Conservation (phyloP, 2,113 vertebrate genomes). For the Prionailurus viverrinus region DNA sequence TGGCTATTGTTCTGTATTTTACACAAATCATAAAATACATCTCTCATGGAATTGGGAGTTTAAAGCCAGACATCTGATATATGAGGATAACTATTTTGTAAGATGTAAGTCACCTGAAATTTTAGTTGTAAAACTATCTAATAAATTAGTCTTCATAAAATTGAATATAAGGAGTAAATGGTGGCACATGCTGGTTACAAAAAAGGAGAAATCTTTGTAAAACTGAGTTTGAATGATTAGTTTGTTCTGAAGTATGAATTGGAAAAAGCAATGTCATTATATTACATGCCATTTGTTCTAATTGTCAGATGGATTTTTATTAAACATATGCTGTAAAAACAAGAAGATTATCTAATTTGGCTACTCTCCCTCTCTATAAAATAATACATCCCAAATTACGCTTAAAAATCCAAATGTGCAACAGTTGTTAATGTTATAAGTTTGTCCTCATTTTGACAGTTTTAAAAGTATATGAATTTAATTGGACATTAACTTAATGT, state of each 20-base stretch:
- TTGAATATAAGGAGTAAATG: not conserved
- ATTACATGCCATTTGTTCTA: not conserved
- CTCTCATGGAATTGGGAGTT: not conserved
- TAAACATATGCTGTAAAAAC: not conserved
- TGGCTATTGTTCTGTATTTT: not conserved
- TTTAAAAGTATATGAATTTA: not conserved
- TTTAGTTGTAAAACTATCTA: not conserved
- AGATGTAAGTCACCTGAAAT: not conserved
- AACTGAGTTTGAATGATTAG: not conserved
- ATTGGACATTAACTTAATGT: not conserved
- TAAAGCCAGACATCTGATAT: not conserved
- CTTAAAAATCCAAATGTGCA: not conserved
- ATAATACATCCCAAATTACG: not conserved
- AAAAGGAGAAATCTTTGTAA: constrained; percentile 15
- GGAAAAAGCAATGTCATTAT: not conserved
- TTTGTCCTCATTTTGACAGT: not conserved
- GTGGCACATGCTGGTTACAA: not conserved
- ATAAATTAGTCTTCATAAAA: not conserved
- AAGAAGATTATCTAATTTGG: constrained; percentile 1
- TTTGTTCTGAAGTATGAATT: not conserved
- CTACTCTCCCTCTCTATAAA: not conserved
- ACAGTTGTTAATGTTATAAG: not conserved
- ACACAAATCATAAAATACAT: not conserved
- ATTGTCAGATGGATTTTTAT: not conserved
- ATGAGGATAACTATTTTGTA: not conserved